phyloP scores from a whole-genome alignment of 2,888 invertebrate genomes.

The Thereva unica region DNA sequence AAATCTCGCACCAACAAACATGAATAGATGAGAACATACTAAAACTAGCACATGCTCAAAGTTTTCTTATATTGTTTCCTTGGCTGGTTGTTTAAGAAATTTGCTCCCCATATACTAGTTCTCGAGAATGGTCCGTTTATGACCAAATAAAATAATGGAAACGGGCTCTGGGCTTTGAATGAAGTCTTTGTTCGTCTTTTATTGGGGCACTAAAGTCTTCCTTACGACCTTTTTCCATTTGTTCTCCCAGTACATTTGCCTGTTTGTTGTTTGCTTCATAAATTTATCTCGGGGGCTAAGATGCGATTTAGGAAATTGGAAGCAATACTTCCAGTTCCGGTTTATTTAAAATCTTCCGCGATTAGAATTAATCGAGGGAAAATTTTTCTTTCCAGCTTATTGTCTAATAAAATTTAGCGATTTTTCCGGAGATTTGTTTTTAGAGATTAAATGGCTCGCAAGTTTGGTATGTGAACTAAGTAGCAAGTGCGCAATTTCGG shows the following conservation, averaged over 20 bases:
- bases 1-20: conserved; percentile 13
- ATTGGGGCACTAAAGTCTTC: conserved; percentile 53
- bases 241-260: conserved; percentile 14
- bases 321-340: no score
- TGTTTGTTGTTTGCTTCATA: background rate
- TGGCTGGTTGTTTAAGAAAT: conserved; percentile 22
- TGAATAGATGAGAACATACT: conserved; percentile 30
- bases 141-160: conserved; percentile 57
- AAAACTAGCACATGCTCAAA: conserved; percentile 27
- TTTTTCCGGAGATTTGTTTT: no score
- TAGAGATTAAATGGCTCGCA: no score
- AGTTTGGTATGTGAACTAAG: no score
- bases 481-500: no score
- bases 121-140: conserved; percentile 49
- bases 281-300: no score
- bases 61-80: conserved; percentile 2
- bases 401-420: no score
- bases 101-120: conserved; percentile 15
- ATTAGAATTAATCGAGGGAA: no score
- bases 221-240: conserved; percentile 41
- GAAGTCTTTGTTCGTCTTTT: conserved; percentile 54
- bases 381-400: no score
- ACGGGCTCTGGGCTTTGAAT: conserved; percentile 48
- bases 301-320: no score
- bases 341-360: no score